Evolutionary conservation across 2,888 invertebrate species (phyloP).

Genomic region (Agrochola macilenta): DNA sequence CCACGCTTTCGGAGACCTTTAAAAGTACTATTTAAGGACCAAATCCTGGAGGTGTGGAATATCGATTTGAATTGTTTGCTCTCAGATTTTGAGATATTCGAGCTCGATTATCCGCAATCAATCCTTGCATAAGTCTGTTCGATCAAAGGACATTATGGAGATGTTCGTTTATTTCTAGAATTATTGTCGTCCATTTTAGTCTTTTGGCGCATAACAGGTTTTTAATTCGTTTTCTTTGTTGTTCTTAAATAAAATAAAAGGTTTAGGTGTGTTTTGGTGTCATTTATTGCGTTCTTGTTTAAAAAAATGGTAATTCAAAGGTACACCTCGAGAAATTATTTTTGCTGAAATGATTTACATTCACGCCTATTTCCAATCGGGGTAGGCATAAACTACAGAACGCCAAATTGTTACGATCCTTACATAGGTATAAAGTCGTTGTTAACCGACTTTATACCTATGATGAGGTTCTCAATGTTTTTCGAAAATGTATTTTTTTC

Average conservation of each 20-base stretch:
- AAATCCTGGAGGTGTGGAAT: conserved; percentile 37
- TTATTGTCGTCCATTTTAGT: conserved; percentile 36
- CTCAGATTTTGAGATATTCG: conserved; percentile 25
- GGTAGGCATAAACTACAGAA: background rate
- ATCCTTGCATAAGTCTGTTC: conserved; percentile 13
- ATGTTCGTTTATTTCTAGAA: conserved; percentile 26
- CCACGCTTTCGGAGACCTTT: conserved; percentile 34
- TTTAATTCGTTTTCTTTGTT: conserved; percentile 18
- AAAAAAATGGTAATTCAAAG: background rate
- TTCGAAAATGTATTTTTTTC: no score
- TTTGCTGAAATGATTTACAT: background rate
- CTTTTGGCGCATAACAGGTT: conserved; percentile 20
- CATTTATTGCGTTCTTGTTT: conserved; percentile 8
- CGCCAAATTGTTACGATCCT: background rate
- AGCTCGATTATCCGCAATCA: conserved; percentile 35
- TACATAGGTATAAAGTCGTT: background rate
- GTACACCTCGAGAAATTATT: background rate
- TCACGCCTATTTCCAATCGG: background rate
- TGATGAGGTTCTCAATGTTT: no score
- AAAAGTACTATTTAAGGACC: conserved; percentile 22
- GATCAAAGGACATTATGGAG: conserved; percentile 12
- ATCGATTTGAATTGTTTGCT: conserved; percentile 35
- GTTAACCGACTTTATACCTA: no score
- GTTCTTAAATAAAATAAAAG: conserved; percentile 13
- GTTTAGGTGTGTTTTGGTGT: background rate